These are phyloP conservation scores for Ditula angustiorana DNA, from an alignment of 2,888 invertebrate species.

Conservation along the genomic window DNA sequence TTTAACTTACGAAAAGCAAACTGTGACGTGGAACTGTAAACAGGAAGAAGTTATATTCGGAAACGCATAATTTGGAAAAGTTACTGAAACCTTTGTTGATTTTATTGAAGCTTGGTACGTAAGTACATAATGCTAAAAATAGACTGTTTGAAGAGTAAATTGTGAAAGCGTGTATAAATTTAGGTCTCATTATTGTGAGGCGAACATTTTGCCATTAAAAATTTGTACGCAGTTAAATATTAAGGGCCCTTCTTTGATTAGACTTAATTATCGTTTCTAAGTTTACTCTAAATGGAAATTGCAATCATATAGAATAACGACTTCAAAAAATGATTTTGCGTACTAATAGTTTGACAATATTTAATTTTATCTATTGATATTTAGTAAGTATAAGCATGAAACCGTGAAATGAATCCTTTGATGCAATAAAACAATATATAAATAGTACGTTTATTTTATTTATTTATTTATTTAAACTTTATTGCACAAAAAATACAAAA, in stretches of 20 bases:
- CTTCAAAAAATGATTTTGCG: too few relatives aligned
- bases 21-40: not conserved
- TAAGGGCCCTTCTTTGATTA: not conserved
- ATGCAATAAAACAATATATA: too few relatives aligned
- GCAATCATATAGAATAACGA: too few relatives aligned
- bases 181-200: not conserved
- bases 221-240: not conserved
- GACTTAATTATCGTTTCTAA: too few relatives aligned
- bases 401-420: too few relatives aligned
- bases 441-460: too few relatives aligned
- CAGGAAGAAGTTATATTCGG: not conserved
- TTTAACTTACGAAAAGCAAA: not conserved
- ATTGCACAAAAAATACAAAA: too few relatives aligned
- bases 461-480: too few relatives aligned
- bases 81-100: not conserved
- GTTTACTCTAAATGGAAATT: too few relatives aligned
- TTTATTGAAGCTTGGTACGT: not conserved
- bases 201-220: not conserved
- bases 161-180: not conserved
- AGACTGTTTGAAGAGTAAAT: not conserved
- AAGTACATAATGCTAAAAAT: not conserved
- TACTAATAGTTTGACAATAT: too few relatives aligned
- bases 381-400: too few relatives aligned
- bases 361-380: too few relatives aligned
- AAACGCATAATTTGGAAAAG: not conserved